These are phyloP conservation scores for Meloe dianella DNA, from an alignment of 2,888 invertebrate species.

Conservation along the genomic window DNA sequence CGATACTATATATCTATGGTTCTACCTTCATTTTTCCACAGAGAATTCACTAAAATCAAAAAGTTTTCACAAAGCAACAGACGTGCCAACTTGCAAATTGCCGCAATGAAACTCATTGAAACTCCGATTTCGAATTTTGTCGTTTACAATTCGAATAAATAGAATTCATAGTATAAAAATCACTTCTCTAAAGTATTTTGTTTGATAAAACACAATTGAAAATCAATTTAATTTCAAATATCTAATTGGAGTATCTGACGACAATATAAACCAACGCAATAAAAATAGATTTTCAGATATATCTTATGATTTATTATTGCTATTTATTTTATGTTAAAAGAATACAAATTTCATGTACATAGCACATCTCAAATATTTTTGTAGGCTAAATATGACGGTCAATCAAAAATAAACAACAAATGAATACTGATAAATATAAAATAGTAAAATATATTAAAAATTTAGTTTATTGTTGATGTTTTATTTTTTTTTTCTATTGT, in stretches of 20 bases:
- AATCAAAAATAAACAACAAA: neutral
- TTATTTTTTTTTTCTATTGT: neutral
- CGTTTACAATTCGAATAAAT: neutral
- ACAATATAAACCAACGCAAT: neutral
- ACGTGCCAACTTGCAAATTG: neutral
- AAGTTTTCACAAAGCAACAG: neutral
- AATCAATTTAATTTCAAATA: too few relatives aligned
- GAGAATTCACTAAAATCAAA: neutral
- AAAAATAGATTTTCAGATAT: neutral
- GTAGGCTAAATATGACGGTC: neutral
- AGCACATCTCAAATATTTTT: neutral
- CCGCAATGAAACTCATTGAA: conserved; percentile 4
- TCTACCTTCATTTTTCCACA: neutral
- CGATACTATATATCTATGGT: neutral
- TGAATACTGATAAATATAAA: neutral
- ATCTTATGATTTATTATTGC: neutral
- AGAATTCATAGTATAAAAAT: neutral
- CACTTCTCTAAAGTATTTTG: too few relatives aligned
- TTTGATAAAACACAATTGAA: too few relatives aligned
- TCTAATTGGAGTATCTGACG: too few relatives aligned
- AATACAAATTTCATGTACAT: conserved; percentile 1
- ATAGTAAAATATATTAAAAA: neutral
- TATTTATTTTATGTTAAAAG: neutral
- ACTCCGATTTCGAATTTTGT: neutral
- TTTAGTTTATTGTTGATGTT: neutral